Percentiles rank a stretch among this genome's conserved stretches.
These are phyloP conservation scores for Sitophilus oryzae DNA, from an alignment of 1,140 invertebrate genomes.

Conservation along the genomic window DNA sequence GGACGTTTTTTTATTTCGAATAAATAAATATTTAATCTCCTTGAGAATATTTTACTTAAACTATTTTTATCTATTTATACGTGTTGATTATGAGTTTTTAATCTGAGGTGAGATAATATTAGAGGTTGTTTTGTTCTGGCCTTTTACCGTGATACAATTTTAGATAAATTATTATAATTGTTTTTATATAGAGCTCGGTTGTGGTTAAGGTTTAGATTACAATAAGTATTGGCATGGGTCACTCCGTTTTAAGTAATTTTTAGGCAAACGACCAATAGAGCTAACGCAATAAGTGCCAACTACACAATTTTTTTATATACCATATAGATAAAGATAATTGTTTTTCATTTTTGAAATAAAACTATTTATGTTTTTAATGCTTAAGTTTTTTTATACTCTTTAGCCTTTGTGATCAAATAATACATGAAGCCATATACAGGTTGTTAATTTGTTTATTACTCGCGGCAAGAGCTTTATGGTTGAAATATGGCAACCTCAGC, in stretches of 20 bases:
- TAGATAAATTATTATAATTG: not conserved
- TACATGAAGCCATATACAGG: too few species aligned
- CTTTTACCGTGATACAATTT: not conserved
- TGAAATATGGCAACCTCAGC: too few species aligned
- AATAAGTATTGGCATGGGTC: not conserved
- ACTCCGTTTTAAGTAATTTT: too few species aligned
- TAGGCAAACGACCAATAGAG: not conserved
- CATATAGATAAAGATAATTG: not conserved
- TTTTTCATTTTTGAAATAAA: conserved; percentile 4
- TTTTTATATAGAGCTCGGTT: conserved; percentile 1
- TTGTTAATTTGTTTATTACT: too few species aligned
- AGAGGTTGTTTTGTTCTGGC: not conserved
- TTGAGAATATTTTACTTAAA: not conserved
- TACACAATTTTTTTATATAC: not conserved
- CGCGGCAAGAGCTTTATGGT: too few species aligned
- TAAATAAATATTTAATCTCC: not conserved
- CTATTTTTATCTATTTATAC: too few species aligned
- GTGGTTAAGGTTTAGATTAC: not conserved
- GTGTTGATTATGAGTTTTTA: too few species aligned
- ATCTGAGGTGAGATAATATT: too few species aligned
- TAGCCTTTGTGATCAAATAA: too few species aligned
- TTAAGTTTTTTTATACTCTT: too few species aligned
- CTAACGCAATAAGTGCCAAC: conserved; percentile 1
- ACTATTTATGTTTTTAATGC: conserved; percentile 9
- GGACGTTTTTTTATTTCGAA: too few species aligned